These are phyloP conservation scores for Poeciliopsis presidionis DNA, from an alignment of 2,797 vertebrate species.

Conservation along the genomic window DNA sequence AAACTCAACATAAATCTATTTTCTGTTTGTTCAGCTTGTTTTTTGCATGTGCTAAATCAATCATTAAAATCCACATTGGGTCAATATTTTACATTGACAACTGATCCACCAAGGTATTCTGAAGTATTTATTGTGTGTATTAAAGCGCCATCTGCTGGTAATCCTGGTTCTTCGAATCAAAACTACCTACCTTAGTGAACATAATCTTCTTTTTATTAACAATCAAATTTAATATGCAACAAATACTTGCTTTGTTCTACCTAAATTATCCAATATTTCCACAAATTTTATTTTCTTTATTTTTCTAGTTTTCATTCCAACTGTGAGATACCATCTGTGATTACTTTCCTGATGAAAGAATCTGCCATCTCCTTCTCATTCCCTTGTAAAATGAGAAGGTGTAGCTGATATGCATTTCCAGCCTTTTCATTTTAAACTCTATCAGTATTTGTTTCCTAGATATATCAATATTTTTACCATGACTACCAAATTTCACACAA, in stretches of 20 bases:
- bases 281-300: not conserved
- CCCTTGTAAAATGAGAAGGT: conserved; percentile 33
- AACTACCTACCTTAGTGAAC: not conserved
- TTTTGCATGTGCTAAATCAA: conserved; percentile 42
- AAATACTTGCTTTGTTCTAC: not conserved
- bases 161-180: not conserved
- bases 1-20: conserved; percentile 23
- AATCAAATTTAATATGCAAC: conserved; percentile 15
- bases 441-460: conserved; percentile 15
- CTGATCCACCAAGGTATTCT: conserved; percentile 1
- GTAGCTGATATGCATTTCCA: conserved; percentile 10
- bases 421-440: conserved; percentile 20
- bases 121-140: conserved; percentile 25
- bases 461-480: conserved; percentile 28
- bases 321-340: conserved; percentile 30
- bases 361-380: conserved; percentile 62
- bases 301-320: conserved; percentile 14
- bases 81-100: conserved; percentile 30
- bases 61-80: conserved; percentile 14
- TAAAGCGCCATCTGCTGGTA: conserved; percentile 72
- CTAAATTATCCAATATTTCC: conserved; percentile 13
- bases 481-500: conserved; percentile 21
- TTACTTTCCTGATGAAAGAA: conserved; percentile 50
- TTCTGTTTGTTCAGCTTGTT: conserved; percentile 2
- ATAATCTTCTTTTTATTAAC: not conserved